Evolutionary conservation across 2,113 vertebrate genomes (phyloP), one percentile per base, ranked within the genome.

Genomic region (Telmatochromis sp.): DNA sequence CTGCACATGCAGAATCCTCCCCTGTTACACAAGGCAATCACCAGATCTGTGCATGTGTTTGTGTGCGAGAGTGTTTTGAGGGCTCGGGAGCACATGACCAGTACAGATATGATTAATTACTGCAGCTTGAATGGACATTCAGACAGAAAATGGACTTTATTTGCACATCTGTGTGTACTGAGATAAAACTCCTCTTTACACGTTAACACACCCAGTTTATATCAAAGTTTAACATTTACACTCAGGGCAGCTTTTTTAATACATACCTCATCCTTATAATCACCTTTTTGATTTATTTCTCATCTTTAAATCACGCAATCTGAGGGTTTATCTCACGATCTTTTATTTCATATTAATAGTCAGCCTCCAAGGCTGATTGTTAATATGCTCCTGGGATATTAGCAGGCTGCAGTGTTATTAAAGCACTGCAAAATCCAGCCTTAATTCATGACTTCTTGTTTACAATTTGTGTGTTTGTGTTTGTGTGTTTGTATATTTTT

Each of bases 21-120:
- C 86, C 82, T 81, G 63, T 92, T 94, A 92, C 91, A 92, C 92
- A 91, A 94, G 89, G 82, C 90, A 84, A 47, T 86, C 87, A 83
- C 79, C 89, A 26, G 71, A 85, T 82, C 13, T 81, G 81, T 89
- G 85, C 37, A 26, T 87, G 91, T 84, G 86, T 85, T n/a, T 84
- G 83, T 87, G 87, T 88, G 84, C 68, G 68, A 79, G 87, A 65
- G 35, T 40, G 54, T 73, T 85, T 87, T 83, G 80, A 85, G 73
- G 57, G 68, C 86, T 83, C n/a, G 17, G 45, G 23, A 87, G 80
- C 92, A 87, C 89, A 89, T 86, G 90, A 90, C 83, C 51, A 51
- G 85, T 63, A 63, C 85, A 86, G 86, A 83, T 81, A 86, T 86
- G 65, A 93, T 93, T 51, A 91, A 92, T 90, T 89, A 75, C 83